A percentile compares a stretch with the other conserved stretches of the same genome.
Conservation (phyloP, 2,797 vertebrate genomes). For the Halcyon leucocephala region DNA sequence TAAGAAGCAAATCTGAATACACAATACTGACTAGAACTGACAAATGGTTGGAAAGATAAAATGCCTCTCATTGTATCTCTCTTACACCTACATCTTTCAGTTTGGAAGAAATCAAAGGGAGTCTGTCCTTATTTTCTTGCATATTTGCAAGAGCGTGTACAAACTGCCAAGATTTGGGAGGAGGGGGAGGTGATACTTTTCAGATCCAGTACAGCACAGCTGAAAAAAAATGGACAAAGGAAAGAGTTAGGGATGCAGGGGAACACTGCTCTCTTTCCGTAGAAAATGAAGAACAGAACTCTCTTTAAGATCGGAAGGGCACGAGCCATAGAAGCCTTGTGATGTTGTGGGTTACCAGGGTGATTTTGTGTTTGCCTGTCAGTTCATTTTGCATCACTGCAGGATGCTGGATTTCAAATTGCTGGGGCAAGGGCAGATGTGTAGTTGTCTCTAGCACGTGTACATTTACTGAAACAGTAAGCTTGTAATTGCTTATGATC, state of each 20-base stretch:
- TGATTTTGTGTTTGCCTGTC: neutral
- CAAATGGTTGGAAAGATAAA: constrained; percentile 1
- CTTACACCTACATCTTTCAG: constrained; percentile 22
- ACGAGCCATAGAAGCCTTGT: neutral
- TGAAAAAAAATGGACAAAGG: neutral
- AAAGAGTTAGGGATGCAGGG: neutral
- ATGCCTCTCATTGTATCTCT: neutral
- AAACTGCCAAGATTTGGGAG: neutral
- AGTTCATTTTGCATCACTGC: neutral
- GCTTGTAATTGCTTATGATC: neutral
- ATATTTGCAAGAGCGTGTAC: neutral
- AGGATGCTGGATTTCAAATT: neutral
- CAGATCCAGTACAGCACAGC: neutral
- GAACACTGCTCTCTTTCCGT: neutral
- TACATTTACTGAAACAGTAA: neutral
- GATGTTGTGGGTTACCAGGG: neutral
- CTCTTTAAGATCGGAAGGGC: neutral
- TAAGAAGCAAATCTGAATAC: constrained; percentile 28
- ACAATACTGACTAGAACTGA: neutral
- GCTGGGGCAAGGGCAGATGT: neutral
- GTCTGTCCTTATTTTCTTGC: constrained; percentile 15
- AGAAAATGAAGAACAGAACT: neutral
- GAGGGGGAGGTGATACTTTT: neutral
- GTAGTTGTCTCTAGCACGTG: neutral
- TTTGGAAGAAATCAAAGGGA: neutral